Conservation (phyloP, 2,888 invertebrate species). For the Drosophila neoperkinsi region DNA sequence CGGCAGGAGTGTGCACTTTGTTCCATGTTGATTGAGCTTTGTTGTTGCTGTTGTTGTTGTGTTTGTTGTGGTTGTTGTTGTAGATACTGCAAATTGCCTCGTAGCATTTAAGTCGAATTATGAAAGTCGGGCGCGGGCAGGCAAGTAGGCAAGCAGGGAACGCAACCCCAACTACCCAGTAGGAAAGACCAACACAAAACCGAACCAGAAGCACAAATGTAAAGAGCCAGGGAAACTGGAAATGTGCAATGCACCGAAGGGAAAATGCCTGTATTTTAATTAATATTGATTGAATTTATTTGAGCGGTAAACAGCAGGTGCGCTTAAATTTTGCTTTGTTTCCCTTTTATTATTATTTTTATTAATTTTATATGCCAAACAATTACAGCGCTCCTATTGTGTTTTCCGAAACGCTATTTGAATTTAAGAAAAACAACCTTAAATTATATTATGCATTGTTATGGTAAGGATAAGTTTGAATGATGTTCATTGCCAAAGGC, state of each 20-base stretch:
- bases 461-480: not conserved
- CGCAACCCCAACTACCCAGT: not conserved
- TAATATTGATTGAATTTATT: slow-evolving; percentile 79
- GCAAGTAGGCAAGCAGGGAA: slow-evolving; percentile 15
- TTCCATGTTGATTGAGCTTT: slow-evolving; percentile 60
- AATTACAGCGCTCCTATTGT: slow-evolving; percentile 1
- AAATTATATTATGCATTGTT: not conserved
- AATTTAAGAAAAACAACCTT: not conserved
- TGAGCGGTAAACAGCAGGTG: slow-evolving; percentile 42
- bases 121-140: slow-evolving; percentile 60
- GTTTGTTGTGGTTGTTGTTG: slow-evolving; percentile 41
- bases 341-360: not conserved
- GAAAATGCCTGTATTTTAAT: slow-evolving; percentile 77
- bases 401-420: not conserved
- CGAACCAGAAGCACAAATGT: slow-evolving; percentile 48
- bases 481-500: not conserved
- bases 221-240: not conserved
- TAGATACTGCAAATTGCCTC: slow-evolving; percentile 74
- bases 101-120: slow-evolving; percentile 80
- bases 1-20: slow-evolving; percentile 74
- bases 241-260: slow-evolving; percentile 35
- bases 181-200: slow-evolving; percentile 3
- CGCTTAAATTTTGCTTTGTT: slow-evolving; percentile 49
- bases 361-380: slow-evolving; percentile 33
- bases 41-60: slow-evolving; percentile 27